Conservation (phyloP, 2,113 vertebrate species). For the Scomber colias region DNA sequence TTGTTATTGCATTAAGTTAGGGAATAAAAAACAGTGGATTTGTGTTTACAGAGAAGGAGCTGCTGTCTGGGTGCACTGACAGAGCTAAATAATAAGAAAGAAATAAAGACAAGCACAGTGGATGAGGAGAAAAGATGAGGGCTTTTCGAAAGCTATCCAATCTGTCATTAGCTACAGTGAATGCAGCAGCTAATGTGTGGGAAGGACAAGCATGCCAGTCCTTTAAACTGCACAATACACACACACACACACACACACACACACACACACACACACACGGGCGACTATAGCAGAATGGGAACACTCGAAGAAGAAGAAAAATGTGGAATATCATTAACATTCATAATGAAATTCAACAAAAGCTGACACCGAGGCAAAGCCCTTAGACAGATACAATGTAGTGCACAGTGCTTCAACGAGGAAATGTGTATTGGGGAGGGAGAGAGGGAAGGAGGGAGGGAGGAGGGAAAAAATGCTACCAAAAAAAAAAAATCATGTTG, state of each 20-base stretch:
- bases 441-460: too few relatives aligned
- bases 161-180: constrained; percentile 41
- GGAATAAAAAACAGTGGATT: constrained; percentile 24
- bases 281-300: constrained; percentile 13
- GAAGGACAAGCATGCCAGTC: constrained; percentile 60
- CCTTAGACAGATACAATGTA: neutral
- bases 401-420: neutral
- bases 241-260: constrained; percentile 8
- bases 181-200: constrained; percentile 67
- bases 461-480: constrained; percentile 20
- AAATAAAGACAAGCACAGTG: constrained; percentile 4
- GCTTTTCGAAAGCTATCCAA: constrained; percentile 18
- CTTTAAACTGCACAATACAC: constrained; percentile 12
- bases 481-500: neutral
- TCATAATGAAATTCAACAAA: neutral
- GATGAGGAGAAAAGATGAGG: constrained; percentile 34
- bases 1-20: constrained; percentile 7
- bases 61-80: constrained; percentile 15
- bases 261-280: constrained; percentile 19
- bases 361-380: neutral
- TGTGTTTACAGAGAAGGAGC: neutral
- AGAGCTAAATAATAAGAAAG: neutral
- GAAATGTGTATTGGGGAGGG: neutral
- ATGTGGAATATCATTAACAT: neutral
- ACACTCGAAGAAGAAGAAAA: constrained; percentile 13